Evolutionary conservation across 1,140 invertebrate species (phyloP).

Genomic region (Brachionus plicatilis): DNA sequence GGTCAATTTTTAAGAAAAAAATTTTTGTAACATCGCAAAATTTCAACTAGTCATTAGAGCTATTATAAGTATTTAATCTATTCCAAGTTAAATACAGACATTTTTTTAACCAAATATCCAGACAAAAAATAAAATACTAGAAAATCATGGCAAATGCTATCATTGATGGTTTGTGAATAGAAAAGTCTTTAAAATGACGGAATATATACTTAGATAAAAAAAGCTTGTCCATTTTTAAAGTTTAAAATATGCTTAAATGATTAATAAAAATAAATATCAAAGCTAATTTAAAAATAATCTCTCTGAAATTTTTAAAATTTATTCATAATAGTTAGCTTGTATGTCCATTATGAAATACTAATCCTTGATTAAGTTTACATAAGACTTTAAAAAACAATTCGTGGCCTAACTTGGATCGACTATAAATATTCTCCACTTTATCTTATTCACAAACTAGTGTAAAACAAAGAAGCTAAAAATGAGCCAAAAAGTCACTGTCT

Average conservation of each 20-base stretch:
- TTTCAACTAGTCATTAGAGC: too few relatives aligned
- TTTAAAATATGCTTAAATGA: background rate
- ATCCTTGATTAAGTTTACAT: background rate
- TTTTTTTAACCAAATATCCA: too few relatives aligned
- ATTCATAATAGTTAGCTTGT: background rate
- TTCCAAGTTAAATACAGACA: too few relatives aligned
- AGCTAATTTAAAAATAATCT: background rate
- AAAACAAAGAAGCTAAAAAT: background rate
- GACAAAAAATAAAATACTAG: too few relatives aligned
- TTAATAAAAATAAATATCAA: background rate
- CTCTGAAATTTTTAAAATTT: background rate
- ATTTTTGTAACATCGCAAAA: too few relatives aligned
- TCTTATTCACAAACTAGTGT: background rate
- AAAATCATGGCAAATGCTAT: too few relatives aligned
- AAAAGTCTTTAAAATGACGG: too few relatives aligned
- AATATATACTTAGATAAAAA: too few relatives aligned
- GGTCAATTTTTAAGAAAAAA: too few relatives aligned
- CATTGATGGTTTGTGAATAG: too few relatives aligned
- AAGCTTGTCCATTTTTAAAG: too few relatives aligned
- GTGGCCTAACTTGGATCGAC: background rate
- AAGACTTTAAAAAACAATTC: background rate
- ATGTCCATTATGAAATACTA: background rate
- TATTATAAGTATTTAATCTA: too few relatives aligned
- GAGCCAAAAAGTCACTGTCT: background rate
- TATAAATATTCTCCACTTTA: background rate